Evolutionary conservation across 2,797 vertebrate species (phyloP), one percentile per base, ranked within the genome.

Genomic region (Distichodus sexfasciatus): DNA sequence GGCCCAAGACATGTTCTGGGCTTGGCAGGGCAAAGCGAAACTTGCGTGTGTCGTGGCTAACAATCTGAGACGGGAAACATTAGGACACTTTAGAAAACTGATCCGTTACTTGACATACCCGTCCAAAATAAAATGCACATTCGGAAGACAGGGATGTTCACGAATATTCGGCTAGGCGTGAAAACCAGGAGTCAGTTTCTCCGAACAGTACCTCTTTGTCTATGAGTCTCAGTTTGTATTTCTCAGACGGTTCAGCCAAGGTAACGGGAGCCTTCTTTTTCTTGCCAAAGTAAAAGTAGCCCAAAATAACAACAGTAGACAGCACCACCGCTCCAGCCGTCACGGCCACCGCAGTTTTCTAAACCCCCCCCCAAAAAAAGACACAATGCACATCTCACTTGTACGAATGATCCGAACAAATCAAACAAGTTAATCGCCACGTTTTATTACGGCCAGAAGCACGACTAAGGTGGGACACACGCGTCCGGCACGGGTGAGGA

Each of bases 21-120:
- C 84, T 85, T 26, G 90, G 89, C 63, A 91, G 84, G 55, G 85
- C 87, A 66, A 91, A 91, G 28, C 89, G 88, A 64, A 91, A 89
- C 60, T 71, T 85, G 69, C 80, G 83, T 58, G 90, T 91, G 67
- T 91, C 87, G 63, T 88, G 88, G 66, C 83, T 87, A 74, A 90
- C 78, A 2, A 84, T 75, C 89, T 91, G 68, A 2, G 26, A 67
- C 2, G 63, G 12, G 40, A 11, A 26, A 21, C 14, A 2, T 21
- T 7, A 15, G 5, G 1, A 19, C 11, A 15, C 5, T 4, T 19
- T 9, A 40, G 28, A 2, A 15, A 33, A 6, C 15, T 19, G 6
- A 24, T 6, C 9, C 8, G 17, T 53, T 2, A 2, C 15, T 23
- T 14, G 23, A 17, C 21, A 28, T 40, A n/a, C 2, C 21, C 15